These are phyloP conservation scores for Nycticorax nycticorax DNA, from an alignment of 2,113 vertebrate genomes.

Conservation along the genomic window DNA sequence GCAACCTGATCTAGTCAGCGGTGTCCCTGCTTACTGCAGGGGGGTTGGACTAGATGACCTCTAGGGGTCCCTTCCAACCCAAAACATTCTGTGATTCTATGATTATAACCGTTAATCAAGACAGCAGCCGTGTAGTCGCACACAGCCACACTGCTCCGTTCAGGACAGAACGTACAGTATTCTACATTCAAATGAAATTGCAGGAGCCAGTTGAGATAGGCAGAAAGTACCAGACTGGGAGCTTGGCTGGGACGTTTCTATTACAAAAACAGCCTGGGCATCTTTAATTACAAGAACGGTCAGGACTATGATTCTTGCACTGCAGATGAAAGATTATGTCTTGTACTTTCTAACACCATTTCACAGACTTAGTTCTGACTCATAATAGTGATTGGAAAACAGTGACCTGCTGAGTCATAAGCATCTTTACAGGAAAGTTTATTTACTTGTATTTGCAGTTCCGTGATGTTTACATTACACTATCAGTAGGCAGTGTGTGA, in stretches of 20 bases:
- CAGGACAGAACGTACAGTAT: neutral
- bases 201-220: neutral
- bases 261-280: neutral
- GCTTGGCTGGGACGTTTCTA: neutral
- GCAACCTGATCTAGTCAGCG: too few relatives aligned
- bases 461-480: neutral
- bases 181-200: neutral
- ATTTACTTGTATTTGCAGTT: conserved; percentile 8
- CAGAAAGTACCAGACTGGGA: neutral
- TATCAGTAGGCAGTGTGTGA: neutral
- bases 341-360: neutral
- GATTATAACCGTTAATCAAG: rapidly evolving
- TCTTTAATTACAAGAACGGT: neutral
- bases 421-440: neutral
- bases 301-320: neutral
- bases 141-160: neutral
- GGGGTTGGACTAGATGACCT: too few relatives aligned
- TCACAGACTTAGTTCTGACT: conserved; percentile 17
- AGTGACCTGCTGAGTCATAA: conserved; percentile 22
- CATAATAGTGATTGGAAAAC: conserved; percentile 4
- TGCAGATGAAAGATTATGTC: neutral
- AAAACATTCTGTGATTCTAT: too few relatives aligned
- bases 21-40: too few relatives aligned
- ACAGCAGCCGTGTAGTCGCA: neutral
- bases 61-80: too few relatives aligned